Percentiles rank a stretch among this genome's conserved stretches.
Conservation (phyloP, 2,113 vertebrate genomes). For the Rynchops niger region DNA sequence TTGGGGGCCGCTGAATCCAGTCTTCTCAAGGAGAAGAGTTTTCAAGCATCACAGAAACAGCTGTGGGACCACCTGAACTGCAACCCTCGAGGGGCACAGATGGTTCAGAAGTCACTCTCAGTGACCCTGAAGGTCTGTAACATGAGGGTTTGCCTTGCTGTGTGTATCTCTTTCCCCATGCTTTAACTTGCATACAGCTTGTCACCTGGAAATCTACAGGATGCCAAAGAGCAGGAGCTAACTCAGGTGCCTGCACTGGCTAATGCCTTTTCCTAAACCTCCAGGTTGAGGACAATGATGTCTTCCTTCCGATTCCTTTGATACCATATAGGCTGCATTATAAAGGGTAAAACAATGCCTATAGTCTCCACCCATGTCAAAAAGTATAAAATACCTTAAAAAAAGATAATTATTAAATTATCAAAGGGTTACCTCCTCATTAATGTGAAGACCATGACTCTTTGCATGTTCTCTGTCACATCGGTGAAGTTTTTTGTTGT, state of each 20-base stretch:
- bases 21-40: not conserved
- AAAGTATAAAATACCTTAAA: not conserved
- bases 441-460: conserved; percentile 61
- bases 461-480: conserved; percentile 74
- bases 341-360: not conserved
- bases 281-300: not conserved
- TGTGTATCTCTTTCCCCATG: not conserved
- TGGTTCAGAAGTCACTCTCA: not conserved
- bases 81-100: not conserved
- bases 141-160: not conserved
- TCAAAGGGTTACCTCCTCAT: conserved; percentile 70
- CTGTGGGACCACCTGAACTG: not conserved
- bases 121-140: not conserved
- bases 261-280: not conserved
- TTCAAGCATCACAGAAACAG: not conserved
- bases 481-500: conserved; percentile 62
- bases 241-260: not conserved
- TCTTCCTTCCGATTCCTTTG: not conserved
- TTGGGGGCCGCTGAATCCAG: not conserved
- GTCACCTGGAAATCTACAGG: not conserved
- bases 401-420: not conserved
- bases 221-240: not conserved
- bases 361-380: not conserved
- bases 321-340: not conserved
- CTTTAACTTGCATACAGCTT: not conserved